Base-by-base conservation (phyloP, 30 jellyfish, hydroid and myxozoan genomes). In the Nemopilema nomurai region DNA sequence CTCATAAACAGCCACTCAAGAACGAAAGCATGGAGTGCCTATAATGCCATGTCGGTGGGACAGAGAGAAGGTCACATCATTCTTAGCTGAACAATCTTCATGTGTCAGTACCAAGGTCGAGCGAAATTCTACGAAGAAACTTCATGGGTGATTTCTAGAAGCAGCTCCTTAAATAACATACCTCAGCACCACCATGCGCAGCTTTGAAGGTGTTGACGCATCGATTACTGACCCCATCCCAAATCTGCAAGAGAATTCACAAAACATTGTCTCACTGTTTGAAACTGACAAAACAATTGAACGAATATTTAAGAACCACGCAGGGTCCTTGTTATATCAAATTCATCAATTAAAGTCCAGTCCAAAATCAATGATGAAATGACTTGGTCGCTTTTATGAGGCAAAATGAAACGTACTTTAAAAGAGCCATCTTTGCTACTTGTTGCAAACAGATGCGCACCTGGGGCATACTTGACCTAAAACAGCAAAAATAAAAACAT, bases 151-250 rank as follows among this genome's bases (percentile, higher is more conserved):
- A 41, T 41, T 41, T 41, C 9, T 41, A 41, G 57, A 41, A 41
- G 13, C 57, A 6, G 6, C 13, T 41, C 6, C 13, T 41, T 41
- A 41, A 3, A 41, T 41, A 79, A 73, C 63, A 17, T 69, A 95
- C 99, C 83, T 86, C 97, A 16, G 96, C 96, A 29, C 97, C 97
- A 78, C 92, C 98, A 65, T 95, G 99, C 13, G 99, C 99, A 62
- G 84, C 78, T 62, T 84, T 82, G 67, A 84, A 90, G 0, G 99
- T 95, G 86, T 95, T 96, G 29, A 95, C 97, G 74, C 99, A 95
- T 1, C 99, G 87, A 79, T 95, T 95, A 81, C 99, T 95, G 0
- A 90, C 97, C 21, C 99, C 99, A 83, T 95, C 99, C 99, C 99
- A 95, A 19, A 95, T 69, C 99, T 95, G 65, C 17, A 67, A 62